phyloP scores from a whole-genome alignment of 2,888 invertebrate genomes.

The Marronus borbonicus region DNA sequence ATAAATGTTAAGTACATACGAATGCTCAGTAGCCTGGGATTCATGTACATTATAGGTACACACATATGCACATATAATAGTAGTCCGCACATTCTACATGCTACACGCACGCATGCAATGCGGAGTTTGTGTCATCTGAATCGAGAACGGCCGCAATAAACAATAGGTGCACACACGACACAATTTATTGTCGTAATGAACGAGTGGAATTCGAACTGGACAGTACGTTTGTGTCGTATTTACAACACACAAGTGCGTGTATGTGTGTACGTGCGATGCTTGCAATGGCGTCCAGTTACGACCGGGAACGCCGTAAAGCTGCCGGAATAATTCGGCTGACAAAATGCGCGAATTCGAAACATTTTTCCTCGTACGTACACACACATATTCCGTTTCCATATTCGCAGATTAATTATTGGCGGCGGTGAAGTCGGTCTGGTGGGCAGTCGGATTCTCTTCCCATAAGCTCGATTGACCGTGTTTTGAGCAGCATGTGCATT shows the following conservation, averaged over 20 bases:
- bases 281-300: slow-evolving; percentile 1
- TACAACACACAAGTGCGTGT: neutral
- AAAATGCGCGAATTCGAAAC: neutral
- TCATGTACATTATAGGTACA: too few relatives aligned
- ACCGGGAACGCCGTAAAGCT: neutral
- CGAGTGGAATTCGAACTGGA: slow-evolving; percentile 4
- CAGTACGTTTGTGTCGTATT: neutral
- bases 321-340: slow-evolving; percentile 2
- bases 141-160: neutral
- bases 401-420: slow-evolving; percentile 4
- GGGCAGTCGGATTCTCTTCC: neutral
- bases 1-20: too few relatives aligned
- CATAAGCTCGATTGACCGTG: neutral
- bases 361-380: too few relatives aligned
- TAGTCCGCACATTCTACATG: neutral
- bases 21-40: too few relatives aligned
- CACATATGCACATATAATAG: neutral
- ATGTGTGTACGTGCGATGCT: neutral
- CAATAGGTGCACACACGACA: slow-evolving; percentile 5
- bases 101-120: neutral
- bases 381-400: neutral
- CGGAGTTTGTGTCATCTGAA: slow-evolving; percentile 12
- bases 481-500: neutral
- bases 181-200: slow-evolving; percentile 10
- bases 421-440: neutral